Conservation (phyloP, 2,113 vertebrate species). For the Dromiciops gliroides region DNA sequence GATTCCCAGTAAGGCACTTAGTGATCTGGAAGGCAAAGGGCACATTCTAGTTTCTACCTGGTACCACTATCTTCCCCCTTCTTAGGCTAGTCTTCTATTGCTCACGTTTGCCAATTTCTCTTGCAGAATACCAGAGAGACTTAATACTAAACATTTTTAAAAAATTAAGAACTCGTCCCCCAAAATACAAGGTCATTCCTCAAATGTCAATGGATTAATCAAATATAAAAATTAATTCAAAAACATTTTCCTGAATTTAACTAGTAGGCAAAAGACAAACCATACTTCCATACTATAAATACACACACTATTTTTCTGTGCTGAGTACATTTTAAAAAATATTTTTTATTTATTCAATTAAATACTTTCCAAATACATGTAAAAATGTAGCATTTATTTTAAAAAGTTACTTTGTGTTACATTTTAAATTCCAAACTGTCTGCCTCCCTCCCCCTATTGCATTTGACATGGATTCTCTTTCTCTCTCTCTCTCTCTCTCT, state of each 20-base stretch:
- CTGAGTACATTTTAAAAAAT: neutral
- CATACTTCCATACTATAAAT: neutral
- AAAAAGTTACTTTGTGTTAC: neutral
- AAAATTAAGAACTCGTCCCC: neutral
- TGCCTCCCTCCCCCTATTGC: too few species aligned
- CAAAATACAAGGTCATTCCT: neutral
- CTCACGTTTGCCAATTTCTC: neutral
- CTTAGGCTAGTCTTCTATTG: neutral
- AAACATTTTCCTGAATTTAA: neutral
- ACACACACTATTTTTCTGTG: neutral
- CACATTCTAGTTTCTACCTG: neutral
- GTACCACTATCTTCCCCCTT: neutral
- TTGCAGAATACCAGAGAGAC: neutral
- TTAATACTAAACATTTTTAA: conserved; percentile 6
- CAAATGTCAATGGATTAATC: conserved; percentile 27
- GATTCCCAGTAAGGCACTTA: neutral
- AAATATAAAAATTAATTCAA: neutral
- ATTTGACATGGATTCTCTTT: too few species aligned
- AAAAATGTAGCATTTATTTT: neutral
- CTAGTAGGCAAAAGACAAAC: neutral
- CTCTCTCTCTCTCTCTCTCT: too few species aligned
- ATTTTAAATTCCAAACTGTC: neutral
- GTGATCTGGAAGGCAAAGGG: neutral
- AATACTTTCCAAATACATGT: neutral
- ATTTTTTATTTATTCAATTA: neutral